Evolutionary conservation across 2,797 vertebrate species (phyloP).

Genomic region (Ctenopoma kingsleyae): DNA sequence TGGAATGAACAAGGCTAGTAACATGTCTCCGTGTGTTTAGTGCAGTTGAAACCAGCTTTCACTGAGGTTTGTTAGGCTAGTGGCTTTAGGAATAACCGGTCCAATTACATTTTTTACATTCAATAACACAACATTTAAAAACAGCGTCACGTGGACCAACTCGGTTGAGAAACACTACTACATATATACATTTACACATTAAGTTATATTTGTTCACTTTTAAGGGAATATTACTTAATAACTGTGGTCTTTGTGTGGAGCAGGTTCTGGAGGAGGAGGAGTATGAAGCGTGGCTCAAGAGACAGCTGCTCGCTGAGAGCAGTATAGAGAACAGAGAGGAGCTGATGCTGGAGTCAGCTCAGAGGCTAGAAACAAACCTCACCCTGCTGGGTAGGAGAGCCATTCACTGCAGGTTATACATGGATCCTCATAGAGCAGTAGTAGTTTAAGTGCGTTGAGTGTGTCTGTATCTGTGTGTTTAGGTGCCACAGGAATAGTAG

Average conservation of each 20-base stretch:
- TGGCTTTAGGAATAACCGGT: no score
- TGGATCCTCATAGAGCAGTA: neutral
- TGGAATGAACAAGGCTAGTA: no score
- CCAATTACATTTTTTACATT: no score
- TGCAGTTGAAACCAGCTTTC: no score
- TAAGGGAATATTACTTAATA: neutral
- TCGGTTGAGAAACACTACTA: no score
- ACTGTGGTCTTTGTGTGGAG: slow-evolving; percentile 21
- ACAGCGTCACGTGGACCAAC: no score
- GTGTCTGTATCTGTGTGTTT: slow-evolving; percentile 19
- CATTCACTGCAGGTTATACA: neutral
- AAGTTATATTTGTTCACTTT: neutral
- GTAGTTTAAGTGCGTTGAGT: no score
- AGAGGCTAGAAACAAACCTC: slow-evolving; percentile 89
- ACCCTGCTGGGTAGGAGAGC: slow-evolving; percentile 87
- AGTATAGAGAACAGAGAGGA: slow-evolving; percentile 93
- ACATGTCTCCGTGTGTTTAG: no score
- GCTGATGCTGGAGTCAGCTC: slow-evolving; percentile 89
- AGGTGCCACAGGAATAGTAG: slow-evolving; percentile 96
- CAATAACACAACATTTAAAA: no score
- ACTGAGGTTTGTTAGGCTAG: no score
- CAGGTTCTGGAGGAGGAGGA: slow-evolving; percentile 88
- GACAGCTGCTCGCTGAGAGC: slow-evolving; percentile 90
- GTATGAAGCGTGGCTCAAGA: slow-evolving; percentile 90
- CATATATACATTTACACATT: no score